A percentile compares a stretch with the other conserved stretches of the same genome.
phyloP scores from a whole-genome alignment of 2,113 vertebrate species.

The Dicaeum eximium region DNA sequence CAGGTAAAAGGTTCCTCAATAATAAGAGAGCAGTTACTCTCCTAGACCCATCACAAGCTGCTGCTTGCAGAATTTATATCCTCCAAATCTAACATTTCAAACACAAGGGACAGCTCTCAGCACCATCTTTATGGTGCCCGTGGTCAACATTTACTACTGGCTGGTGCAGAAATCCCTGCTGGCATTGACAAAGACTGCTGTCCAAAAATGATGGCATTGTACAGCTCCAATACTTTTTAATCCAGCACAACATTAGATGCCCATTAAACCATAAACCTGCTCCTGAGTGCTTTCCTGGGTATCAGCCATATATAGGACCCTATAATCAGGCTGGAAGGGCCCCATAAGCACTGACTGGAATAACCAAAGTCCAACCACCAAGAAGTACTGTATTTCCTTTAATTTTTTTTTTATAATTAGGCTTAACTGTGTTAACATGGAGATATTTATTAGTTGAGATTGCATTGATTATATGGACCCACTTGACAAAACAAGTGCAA shows the following conservation, averaged over 20 bases:
- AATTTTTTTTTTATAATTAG: neutral
- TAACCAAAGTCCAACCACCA: neutral
- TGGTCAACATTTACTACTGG: neutral
- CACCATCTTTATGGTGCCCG: too few relatives aligned
- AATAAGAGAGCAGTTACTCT: neutral
- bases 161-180: neutral
- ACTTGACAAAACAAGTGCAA: neutral
- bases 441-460: neutral
- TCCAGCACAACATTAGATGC: neutral
- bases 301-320: neutral
- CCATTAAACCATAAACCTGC: neutral
- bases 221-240: neutral
- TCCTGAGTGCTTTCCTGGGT: constrained; percentile 14
- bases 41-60: neutral
- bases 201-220: neutral
- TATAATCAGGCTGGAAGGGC: neutral
- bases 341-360: neutral
- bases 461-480: neutral
- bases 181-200: neutral
- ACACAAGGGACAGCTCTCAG: neutral
- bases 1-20: neutral
- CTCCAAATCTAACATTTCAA: neutral
- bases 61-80: neutral
- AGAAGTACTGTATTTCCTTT: neutral
- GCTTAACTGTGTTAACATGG: neutral